A percentile compares a stretch with the other conserved stretches of the same genome.
Conservation (phyloP, 1,140 invertebrate genomes). For the Lepidurus couesii region DNA sequence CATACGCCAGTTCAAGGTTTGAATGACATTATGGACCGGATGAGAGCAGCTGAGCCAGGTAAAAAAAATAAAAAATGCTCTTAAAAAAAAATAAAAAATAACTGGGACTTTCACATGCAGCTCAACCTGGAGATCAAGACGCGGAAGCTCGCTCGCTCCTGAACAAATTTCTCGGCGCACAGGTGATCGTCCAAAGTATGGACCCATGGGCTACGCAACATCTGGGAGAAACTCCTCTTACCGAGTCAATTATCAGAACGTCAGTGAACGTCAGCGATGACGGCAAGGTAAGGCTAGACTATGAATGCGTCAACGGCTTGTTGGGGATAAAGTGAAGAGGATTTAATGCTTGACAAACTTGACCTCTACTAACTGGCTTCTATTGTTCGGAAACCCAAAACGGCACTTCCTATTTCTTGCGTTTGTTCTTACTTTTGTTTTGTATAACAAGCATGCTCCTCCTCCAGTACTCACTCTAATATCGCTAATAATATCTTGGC, state of each 20-base stretch:
- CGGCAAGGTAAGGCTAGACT: constrained; percentile 20
- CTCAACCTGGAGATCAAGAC: constrained; percentile 49
- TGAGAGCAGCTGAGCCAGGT: constrained; percentile 66
- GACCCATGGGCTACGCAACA: constrained; percentile 45
- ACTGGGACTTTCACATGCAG: background rate
- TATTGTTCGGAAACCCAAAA: constrained; percentile 7
- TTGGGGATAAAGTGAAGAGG: too few relatives aligned
- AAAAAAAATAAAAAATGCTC: constrained; percentile 36
- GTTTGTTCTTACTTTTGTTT: background rate
- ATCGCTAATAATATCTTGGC: constrained; percentile 16
- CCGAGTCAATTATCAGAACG: constrained; percentile 16
- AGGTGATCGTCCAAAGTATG: constrained; percentile 64
- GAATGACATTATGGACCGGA: constrained; percentile 63
- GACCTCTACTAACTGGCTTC: background rate
- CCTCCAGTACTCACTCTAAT: background rate
- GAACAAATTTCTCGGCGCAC: constrained; percentile 71
- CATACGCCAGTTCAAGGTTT: constrained; percentile 60
- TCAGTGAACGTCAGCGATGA: constrained; percentile 26
- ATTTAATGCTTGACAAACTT: background rate
- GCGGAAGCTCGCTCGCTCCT: constrained; percentile 62
- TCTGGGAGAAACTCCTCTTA: background rate
- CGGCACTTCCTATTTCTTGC: background rate
- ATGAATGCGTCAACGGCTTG: too few relatives aligned
- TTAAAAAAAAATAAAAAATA: background rate
- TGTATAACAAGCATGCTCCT: background rate